Evolutionary conservation across 1,140 invertebrate genomes (phyloP).

Genomic region (Metopolophium dirhodum): DNA sequence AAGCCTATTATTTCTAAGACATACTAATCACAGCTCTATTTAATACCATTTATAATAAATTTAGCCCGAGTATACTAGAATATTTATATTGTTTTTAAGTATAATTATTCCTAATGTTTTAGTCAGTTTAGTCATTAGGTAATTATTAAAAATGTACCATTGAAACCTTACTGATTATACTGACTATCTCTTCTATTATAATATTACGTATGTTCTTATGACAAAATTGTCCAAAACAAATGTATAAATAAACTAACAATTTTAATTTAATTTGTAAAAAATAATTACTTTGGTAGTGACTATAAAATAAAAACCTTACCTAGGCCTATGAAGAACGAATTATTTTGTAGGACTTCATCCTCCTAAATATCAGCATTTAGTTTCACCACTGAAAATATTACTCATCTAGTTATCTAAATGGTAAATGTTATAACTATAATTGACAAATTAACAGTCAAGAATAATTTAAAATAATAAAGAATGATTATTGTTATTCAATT

Average conservation of each 20-base stretch:
- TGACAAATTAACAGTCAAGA: conserved; percentile 25
- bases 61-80: background rate
- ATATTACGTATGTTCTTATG: background rate
- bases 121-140: background rate
- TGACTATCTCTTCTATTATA: background rate
- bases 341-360: conserved; percentile 31
- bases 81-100: background rate
- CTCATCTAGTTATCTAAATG: conserved; percentile 26
- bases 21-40: background rate
- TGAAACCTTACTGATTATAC: background rate
- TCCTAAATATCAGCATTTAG: conserved; percentile 9
- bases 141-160: background rate
- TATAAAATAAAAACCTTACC: conserved; percentile 42
- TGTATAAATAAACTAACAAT: background rate
- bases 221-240: background rate
- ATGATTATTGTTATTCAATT: conserved; percentile 24
- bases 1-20: background rate
- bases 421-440: conserved; percentile 42
- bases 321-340: conserved; percentile 27
- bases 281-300: conserved; percentile 24
- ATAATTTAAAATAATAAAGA: too few species aligned
- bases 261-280: background rate
- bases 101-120: background rate
- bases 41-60: background rate
- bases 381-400: conserved; percentile 42